Conservation (phyloP, 2,888 invertebrate genomes). For the Phanerotoma sp. region DNA sequence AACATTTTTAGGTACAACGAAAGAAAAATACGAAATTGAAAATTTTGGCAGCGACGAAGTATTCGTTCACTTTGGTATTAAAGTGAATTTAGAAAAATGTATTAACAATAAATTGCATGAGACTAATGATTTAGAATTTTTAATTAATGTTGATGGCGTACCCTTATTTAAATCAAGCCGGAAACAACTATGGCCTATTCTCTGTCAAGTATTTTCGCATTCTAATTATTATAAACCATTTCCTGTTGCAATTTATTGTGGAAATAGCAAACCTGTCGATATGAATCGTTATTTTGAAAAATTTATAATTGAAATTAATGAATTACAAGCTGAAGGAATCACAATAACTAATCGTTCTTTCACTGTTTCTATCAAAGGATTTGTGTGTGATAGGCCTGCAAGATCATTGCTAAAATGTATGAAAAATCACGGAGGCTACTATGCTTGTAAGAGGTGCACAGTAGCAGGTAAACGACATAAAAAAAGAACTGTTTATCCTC, state of each 20-base stretch:
- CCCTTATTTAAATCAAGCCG: constrained; percentile 19
- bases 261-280: constrained; percentile 25
- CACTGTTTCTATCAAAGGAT: constrained; percentile 14
- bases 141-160: constrained; percentile 30
- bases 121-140: constrained; percentile 21
- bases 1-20: constrained; percentile 25
- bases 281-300: constrained; percentile 17
- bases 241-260: constrained; percentile 29
- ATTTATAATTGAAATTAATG: constrained; percentile 22
- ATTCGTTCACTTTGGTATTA: constrained; percentile 27
- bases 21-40: constrained; percentile 17
- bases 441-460: constrained; percentile 21
- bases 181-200: constrained; percentile 29
- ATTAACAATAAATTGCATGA: constrained; percentile 24
- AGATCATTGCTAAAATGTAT: constrained; percentile 21
- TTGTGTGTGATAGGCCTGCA: constrained; percentile 28
- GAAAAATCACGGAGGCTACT: constrained; percentile 22
- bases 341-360: constrained; percentile 5
- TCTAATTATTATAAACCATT: constrained; percentile 26
- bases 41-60: constrained; percentile 15
- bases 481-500: constrained; percentile 9
- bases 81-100: constrained; percentile 17
- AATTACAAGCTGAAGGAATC: constrained; percentile 13
- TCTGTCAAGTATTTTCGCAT: constrained; percentile 17
- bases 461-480: constrained; percentile 8